Evolutionary conservation across 2,113 vertebrate genomes (phyloP).

Genomic region (Ceyx cyanopectus): DNA sequence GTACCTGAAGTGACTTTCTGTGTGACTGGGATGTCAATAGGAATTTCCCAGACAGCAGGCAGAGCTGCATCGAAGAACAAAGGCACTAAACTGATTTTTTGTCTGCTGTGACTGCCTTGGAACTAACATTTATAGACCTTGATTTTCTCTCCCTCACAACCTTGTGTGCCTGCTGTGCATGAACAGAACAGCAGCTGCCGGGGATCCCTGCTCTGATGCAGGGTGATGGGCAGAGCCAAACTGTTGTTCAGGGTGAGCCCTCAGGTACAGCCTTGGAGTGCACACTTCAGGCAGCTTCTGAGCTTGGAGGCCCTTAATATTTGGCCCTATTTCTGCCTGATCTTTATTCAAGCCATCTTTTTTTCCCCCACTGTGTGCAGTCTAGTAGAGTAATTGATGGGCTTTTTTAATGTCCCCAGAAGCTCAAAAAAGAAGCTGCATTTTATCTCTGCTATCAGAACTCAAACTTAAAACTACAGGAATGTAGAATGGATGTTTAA

Average conservation of each 20-base stretch:
- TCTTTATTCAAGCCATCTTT: background rate
- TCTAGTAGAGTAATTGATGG: background rate
- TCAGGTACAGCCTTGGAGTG: background rate
- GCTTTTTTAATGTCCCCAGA: background rate
- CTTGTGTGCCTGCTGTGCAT: background rate
- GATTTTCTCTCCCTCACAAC: background rate
- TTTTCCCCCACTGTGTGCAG: accelerated
- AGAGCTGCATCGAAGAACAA: background rate
- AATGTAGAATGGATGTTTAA: constrained; percentile 33
- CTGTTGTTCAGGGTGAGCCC: background rate
- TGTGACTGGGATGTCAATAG: constrained; percentile 25
- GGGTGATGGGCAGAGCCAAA: background rate
- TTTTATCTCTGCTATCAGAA: constrained; percentile 12
- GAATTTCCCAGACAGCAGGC: background rate
- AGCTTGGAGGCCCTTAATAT: background rate
- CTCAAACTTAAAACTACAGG: constrained; percentile 11
- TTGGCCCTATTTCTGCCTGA: background rate
- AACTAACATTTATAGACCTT: background rate
- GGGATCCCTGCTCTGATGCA: background rate
- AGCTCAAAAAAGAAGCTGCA: constrained; percentile 14
- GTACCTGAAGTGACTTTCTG: background rate
- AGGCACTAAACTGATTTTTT: constrained; percentile 24
- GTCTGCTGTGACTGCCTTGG: background rate
- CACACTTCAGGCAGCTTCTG: background rate
- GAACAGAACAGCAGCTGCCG: background rate